These are phyloP conservation scores for Bradypodion pumilum DNA, from an alignment of 2,797 vertebrate genomes.

Conservation along the genomic window DNA sequence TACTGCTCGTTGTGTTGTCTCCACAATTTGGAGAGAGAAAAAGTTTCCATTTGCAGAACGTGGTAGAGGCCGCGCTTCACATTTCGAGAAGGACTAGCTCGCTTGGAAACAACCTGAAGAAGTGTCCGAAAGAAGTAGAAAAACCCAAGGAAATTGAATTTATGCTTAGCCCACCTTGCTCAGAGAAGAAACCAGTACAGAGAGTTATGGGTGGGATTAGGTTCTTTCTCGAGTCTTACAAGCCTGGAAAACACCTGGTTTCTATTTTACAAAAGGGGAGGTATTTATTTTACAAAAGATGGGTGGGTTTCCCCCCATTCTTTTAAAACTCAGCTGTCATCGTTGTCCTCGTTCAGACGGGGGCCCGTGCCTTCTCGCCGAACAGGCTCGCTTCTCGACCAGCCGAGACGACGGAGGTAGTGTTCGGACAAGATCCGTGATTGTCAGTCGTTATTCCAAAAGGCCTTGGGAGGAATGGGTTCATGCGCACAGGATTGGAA, in stretches of 20 bases:
- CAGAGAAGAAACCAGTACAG: not conserved
- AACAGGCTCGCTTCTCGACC: too few species aligned
- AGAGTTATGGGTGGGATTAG: not conserved
- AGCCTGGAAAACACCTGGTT: not conserved
- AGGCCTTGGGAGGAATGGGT: too few species aligned
- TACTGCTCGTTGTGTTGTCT: too few species aligned
- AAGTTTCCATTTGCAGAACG: not conserved
- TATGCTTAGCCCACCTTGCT: not conserved
- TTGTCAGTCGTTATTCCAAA: conserved; percentile 30
- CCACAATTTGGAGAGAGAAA: not conserved
- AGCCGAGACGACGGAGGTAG: conserved; percentile 60
- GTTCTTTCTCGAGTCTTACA: not conserved
- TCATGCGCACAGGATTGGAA: too few species aligned
- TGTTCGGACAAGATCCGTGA: conserved; percentile 24
- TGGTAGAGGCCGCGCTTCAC: not conserved
- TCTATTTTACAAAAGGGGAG: not conserved
- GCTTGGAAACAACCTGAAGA: not conserved
- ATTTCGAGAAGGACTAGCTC: not conserved
- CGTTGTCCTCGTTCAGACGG: too few species aligned
- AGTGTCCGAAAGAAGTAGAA: not conserved
- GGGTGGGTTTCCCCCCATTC: not conserved
- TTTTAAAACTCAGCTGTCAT: not conserved
- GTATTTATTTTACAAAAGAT: not conserved
- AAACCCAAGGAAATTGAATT: not conserved
- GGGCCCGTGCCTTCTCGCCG: not conserved